Evolutionary conservation across 2,797 vertebrate genomes (phyloP).

Genomic region (Eleutherodactylus coqui): DNA sequence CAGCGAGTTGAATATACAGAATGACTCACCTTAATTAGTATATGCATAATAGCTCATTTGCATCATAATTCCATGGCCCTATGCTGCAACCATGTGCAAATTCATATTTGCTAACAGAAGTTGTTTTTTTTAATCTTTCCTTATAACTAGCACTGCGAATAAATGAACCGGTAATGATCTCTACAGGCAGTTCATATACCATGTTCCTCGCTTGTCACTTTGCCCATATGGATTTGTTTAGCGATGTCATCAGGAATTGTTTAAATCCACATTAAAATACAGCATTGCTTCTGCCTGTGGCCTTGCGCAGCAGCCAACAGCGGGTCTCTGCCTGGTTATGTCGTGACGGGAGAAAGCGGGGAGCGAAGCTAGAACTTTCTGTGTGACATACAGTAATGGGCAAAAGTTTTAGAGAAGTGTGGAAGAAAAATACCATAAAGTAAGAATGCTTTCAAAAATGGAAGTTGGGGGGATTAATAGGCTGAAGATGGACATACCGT

Average conservation of each 20-base stretch:
- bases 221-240: slow-evolving; percentile 18
- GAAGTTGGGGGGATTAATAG: no score
- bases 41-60: slow-evolving; percentile 11
- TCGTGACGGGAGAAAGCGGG: neutral
- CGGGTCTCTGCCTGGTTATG: slow-evolving; percentile 13
- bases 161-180: neutral
- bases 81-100: neutral
- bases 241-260: neutral
- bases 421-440: no score
- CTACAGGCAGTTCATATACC: neutral
- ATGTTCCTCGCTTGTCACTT: neutral
- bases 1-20: neutral
- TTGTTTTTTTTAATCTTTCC: no score
- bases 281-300: neutral
- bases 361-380: neutral
- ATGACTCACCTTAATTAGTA: slow-evolving; percentile 47
- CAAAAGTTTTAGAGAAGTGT: no score
- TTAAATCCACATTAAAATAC: slow-evolving; percentile 14
- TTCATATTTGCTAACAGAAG: no score
- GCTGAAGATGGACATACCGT: no score
- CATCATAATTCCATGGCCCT: neutral
- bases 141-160: neutral
- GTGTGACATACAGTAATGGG: no score
- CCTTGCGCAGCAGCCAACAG: slow-evolving; percentile 4
- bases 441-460: no score